phyloP scores from a whole-genome alignment of 1,140 invertebrate genomes.

The Streblospio benedicti region DNA sequence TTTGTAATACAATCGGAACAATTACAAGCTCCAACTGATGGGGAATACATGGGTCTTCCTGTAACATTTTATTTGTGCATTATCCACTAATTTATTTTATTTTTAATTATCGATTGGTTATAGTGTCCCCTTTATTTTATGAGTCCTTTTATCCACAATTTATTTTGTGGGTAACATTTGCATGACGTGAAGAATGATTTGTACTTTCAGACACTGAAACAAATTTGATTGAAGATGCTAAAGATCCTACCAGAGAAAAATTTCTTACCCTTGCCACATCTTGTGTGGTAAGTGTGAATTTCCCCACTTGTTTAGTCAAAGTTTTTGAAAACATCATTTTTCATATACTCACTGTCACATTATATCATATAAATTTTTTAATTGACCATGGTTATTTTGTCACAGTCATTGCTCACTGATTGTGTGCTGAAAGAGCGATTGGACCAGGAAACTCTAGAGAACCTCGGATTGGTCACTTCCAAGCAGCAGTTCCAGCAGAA shows the following conservation, averaged over 20 bases:
- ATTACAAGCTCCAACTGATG: too few species aligned
- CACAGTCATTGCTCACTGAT: conserved; percentile 65
- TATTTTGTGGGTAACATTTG: too few species aligned
- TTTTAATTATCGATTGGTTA: background rate
- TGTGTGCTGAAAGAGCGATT: conserved; percentile 80
- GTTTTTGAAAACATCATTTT: background rate
- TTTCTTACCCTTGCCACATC: conserved; percentile 70
- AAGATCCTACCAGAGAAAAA: conserved; percentile 52
- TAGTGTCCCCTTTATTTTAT: background rate
- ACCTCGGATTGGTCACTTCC: conserved; percentile 82
- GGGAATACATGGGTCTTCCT: too few species aligned
- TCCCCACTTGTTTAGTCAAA: background rate
- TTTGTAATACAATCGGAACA: too few species aligned
- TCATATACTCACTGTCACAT: background rate
- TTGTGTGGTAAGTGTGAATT: conserved; percentile 53
- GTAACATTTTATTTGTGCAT: too few species aligned
- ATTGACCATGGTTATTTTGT: conserved; percentile 11
- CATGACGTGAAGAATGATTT: background rate
- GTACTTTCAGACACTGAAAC: conserved; percentile 61
- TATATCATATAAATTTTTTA: background rate
- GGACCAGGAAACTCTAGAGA: conserved; percentile 85
- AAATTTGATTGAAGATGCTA: conserved; percentile 49
- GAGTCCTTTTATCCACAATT: too few species aligned
- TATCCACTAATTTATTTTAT: background rate
- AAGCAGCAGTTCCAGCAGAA: conserved; percentile 83